A percentile compares a stretch with the other conserved stretches of the same genome.
phyloP scores from a whole-genome alignment of 2,888 invertebrate species.

The Drosophila quinaria region DNA sequence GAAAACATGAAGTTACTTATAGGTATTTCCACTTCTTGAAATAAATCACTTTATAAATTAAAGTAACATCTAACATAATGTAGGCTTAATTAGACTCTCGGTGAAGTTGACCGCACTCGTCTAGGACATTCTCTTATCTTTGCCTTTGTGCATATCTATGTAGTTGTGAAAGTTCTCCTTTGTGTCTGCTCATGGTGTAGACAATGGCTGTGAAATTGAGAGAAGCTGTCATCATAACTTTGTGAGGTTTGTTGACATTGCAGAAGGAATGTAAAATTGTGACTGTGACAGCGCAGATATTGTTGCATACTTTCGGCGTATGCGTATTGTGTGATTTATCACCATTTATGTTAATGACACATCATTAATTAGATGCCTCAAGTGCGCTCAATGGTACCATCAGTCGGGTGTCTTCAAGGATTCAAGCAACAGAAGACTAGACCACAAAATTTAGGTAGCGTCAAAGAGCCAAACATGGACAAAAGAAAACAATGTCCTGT shows the following conservation, averaged over 20 bases:
- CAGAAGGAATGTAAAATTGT: slow-evolving; percentile 23
- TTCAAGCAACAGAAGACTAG: neutral
- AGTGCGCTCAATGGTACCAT: slow-evolving; percentile 42
- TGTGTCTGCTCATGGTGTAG: slow-evolving; percentile 24
- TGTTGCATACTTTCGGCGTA: slow-evolving; percentile 36
- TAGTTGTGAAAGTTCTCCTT: slow-evolving; percentile 19
- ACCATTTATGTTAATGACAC: slow-evolving; percentile 60
- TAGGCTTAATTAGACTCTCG: neutral
- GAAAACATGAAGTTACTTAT: neutral
- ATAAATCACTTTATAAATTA: neutral
- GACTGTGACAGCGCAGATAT: slow-evolving; percentile 37
- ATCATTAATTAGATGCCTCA: slow-evolving; percentile 72
- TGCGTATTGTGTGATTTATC: slow-evolving; percentile 64
- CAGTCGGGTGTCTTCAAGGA: slow-evolving; percentile 8
- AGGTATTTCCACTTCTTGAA: neutral
- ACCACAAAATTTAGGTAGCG: neutral
- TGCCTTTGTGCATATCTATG: neutral
- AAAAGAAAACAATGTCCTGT: slow-evolving; percentile 14
- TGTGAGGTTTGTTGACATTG: slow-evolving; percentile 58
- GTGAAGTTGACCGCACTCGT: slow-evolving; percentile 6
- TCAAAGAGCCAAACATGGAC: neutral
- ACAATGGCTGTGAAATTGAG: slow-evolving; percentile 55
- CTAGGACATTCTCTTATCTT: neutral
- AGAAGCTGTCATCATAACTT: slow-evolving; percentile 13
- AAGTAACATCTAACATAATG: neutral